Base-by-base conservation (phyloP, 2,113 vertebrate species). In the Phalacrocorax brasilianus region DNA sequence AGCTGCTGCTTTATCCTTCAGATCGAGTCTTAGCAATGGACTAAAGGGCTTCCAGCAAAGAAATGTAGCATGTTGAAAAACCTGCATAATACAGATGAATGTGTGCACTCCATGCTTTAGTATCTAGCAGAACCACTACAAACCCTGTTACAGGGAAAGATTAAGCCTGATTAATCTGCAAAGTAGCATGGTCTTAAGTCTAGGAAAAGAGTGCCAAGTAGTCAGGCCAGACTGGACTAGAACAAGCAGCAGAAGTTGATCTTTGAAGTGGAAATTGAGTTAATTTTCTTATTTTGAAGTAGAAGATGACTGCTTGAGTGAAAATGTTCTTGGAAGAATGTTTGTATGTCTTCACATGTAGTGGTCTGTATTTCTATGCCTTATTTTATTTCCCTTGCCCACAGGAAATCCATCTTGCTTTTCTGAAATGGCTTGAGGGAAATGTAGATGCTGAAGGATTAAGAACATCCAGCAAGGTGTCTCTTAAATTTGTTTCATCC, bases 401-500 rank as follows among this genome's bases (percentile, higher is more conserved):
- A 5, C 96, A 98, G 98, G 97, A 98, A 68, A 88, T 95, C 50
- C 89, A 91, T 24, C 91, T 79, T 28, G 82, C 97, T 28, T 97
- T 99, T 89, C 91, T 98, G 94, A 97, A 97, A 18, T 99, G 98
- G 98, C 93, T 99, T 2, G 58, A 86, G 86, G 97, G 88, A 5
- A 97, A 71, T 3, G 91, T 97, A 68, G 97, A 98, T 68, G 40
- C 91, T 11, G 97, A 97, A 49, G 98, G 98, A 15, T 33, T 98
- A 6, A 93, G 99, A 75, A 62, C 56, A 14, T 98, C 98, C 66
- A 97, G 97, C 94, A 99, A 98, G 59, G 58, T 98, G 19, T 97
- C 98, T n/a, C 97, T 99, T 30, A 98, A 94, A 50, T 94, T 99
- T 44, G 49, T 98, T 40, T 84, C 98, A 1, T 96, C 78, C 18